Conservation (phyloP, 2,888 invertebrate species). For the Drosophila diplacantha region DNA sequence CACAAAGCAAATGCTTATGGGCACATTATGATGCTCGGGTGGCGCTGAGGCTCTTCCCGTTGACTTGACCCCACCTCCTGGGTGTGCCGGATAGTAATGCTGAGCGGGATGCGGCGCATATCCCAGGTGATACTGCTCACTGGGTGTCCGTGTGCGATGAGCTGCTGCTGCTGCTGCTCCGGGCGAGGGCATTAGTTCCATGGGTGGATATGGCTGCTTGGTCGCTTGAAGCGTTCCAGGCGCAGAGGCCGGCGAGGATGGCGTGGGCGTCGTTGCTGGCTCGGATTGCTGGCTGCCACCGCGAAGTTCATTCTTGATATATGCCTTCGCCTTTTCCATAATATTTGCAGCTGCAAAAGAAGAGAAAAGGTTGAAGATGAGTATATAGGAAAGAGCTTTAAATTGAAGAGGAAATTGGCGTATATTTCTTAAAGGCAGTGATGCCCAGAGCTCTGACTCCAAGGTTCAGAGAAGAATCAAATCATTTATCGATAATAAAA, state of each 20-base stretch:
- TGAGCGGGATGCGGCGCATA: slow-evolving; percentile 34
- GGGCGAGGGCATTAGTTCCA: slow-evolving; percentile 60
- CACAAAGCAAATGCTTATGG: slow-evolving; percentile 81
- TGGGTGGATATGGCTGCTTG: slow-evolving; percentile 26
- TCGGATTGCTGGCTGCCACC: slow-evolving; percentile 76
- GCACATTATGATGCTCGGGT: slow-evolving; percentile 69
- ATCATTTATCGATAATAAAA: background rate
- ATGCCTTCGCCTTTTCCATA: slow-evolving; percentile 85
- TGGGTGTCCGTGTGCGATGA: slow-evolving; percentile 45
- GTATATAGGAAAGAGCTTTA: background rate
- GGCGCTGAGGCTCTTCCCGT: slow-evolving; percentile 59
- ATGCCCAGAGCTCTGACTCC: background rate
- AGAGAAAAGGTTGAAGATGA: background rate
- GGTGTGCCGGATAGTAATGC: slow-evolving; percentile 43
- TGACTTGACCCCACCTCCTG: slow-evolving; percentile 16
- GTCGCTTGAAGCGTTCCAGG: slow-evolving; percentile 15
- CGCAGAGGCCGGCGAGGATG: slow-evolving; percentile 32
- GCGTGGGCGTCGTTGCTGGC: slow-evolving; percentile 45
- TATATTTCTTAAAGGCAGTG: background rate
- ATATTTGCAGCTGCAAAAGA: slow-evolving; percentile 47
- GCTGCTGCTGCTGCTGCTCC: slow-evolving; percentile 34
- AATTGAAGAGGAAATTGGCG: background rate
- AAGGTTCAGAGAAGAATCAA: background rate
- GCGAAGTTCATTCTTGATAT: slow-evolving; percentile 85
- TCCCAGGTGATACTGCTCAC: slow-evolving; percentile 36